These are phyloP conservation scores for Anisognathus igniventris DNA, from an alignment of 2,797 vertebrate species.

Conservation along the genomic window DNA sequence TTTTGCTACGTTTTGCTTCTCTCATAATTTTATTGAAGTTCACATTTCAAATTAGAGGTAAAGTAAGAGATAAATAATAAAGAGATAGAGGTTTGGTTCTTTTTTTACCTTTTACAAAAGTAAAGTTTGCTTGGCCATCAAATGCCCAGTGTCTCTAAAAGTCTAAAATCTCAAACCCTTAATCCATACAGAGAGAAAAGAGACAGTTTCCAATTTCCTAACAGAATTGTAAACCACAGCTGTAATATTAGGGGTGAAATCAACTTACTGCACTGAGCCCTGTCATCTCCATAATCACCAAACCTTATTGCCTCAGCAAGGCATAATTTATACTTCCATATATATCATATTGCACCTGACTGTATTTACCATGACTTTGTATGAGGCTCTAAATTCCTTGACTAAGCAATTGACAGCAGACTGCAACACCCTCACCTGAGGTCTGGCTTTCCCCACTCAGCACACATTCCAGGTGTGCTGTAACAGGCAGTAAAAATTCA, in stretches of 20 bases:
- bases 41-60: not conserved
- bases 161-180: not conserved
- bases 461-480: not conserved
- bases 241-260: not conserved
- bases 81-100: not conserved
- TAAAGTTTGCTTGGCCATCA: not conserved
- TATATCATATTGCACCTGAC: not conserved
- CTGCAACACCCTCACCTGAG: not conserved
- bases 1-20: not conserved
- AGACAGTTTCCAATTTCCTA: not conserved
- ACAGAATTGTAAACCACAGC: not conserved
- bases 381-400: not conserved
- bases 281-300: not conserved
- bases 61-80: not conserved
- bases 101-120: not conserved
- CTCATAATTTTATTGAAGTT: not conserved
- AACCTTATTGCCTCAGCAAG: not conserved
- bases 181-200: not conserved
- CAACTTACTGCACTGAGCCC: not conserved
- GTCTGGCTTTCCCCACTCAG: not conserved
- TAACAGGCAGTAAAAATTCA: not conserved
- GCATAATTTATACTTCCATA: not conserved
- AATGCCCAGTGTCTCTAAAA: not conserved
- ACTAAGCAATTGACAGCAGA: not conserved
- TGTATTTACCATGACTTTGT: not conserved